phyloP scores from a whole-genome alignment of 2,797 vertebrate species.

The Spheniscus humboldti region DNA sequence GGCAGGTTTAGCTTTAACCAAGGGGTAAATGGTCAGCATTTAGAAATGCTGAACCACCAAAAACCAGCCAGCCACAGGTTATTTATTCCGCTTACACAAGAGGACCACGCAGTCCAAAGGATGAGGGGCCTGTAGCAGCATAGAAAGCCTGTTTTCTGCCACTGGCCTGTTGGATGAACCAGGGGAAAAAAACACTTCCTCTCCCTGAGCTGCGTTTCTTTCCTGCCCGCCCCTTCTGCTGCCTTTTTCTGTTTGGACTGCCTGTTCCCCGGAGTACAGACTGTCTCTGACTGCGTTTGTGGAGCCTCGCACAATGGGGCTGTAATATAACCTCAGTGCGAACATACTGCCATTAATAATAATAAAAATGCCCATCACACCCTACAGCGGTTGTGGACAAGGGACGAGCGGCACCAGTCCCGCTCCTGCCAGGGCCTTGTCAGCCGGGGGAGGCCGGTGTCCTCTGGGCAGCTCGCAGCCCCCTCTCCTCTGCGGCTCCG shows the following conservation, averaged over 20 bases:
- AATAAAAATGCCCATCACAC: conserved; percentile 25
- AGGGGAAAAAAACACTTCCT: background rate
- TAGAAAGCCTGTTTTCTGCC: background rate
- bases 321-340: conserved; percentile 18
- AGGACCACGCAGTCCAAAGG: background rate
- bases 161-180: background rate
- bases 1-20: conserved; percentile 63
- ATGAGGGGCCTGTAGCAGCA: background rate
- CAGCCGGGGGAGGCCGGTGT: background rate
- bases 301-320: conserved; percentile 22
- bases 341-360: conserved; percentile 28
- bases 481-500: background rate
- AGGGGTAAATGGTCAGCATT: conserved; percentile 47
- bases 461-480: background rate
- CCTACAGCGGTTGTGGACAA: background rate
- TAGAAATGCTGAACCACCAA: conserved; percentile 53
- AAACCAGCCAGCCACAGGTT: conserved; percentile 8
- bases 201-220: background rate
- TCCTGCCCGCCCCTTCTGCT: background rate
- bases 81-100: conserved; percentile 33
- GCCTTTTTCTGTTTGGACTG: background rate
- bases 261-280: conserved; percentile 11
- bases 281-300: background rate
- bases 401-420: background rate
- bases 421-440: background rate